Evolutionary conservation across 1,140 invertebrate species (phyloP).

Genomic region (Diachasmimorpha longicaudata): DNA sequence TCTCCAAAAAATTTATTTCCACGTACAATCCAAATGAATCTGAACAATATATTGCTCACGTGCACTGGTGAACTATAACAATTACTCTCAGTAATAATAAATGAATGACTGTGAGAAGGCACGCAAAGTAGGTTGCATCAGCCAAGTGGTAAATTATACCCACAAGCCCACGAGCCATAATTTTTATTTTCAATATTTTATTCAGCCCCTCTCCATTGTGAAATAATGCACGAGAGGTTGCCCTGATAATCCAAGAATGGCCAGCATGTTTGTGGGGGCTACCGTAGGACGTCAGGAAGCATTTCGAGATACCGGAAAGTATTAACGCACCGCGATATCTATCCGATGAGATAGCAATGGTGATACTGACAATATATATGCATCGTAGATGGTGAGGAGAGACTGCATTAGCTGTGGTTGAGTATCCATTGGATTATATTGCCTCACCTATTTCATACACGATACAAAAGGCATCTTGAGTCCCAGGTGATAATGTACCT

Average conservation of each 20-base stretch:
- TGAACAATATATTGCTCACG: too few species aligned
- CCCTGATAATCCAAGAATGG: neutral
- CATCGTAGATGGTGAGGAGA: neutral
- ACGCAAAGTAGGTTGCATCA: neutral
- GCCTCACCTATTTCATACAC: neutral
- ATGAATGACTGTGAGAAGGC: neutral
- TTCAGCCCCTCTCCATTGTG: neutral
- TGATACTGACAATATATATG: neutral
- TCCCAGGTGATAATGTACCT: neutral
- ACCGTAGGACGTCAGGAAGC: neutral
- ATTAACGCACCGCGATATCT: neutral
- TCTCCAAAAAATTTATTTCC: too few species aligned
- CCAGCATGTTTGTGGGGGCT: neutral
- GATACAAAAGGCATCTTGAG: neutral
- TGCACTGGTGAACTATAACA: neutral
- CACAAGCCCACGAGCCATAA: neutral
- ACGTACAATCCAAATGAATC: too few species aligned
- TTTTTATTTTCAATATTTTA: neutral
- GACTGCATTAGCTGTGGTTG: neutral
- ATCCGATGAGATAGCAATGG: neutral
- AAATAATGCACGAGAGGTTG: neutral
- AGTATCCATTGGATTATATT: neutral
- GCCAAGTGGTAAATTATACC: neutral
- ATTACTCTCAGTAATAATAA: neutral
- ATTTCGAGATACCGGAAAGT: constrained; percentile 9